These are phyloP conservation scores for Lutjanus erythropterus DNA, from an alignment of 2,113 vertebrate genomes.

Conservation along the genomic window DNA sequence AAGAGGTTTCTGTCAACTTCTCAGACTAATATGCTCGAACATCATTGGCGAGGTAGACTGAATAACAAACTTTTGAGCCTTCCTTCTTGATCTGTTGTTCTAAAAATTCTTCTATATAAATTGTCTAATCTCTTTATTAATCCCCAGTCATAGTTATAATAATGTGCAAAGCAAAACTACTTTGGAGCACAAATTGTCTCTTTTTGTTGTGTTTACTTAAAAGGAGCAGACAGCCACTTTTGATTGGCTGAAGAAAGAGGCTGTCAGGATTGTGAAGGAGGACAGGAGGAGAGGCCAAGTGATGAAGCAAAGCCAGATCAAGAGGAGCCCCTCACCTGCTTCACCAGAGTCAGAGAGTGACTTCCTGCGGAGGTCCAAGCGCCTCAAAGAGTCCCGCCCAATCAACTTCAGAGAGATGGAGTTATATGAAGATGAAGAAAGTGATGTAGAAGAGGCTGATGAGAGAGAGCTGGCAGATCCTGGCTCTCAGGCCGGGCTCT, in stretches of 20 bases:
- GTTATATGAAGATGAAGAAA: slow-evolving; percentile 49
- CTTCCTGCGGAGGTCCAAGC: slow-evolving; percentile 64
- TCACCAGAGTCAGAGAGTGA: slow-evolving; percentile 64
- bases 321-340: slow-evolving; percentile 68
- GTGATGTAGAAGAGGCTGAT: slow-evolving; percentile 32
- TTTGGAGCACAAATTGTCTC: background rate
- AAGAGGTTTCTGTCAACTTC: background rate
- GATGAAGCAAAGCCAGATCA: slow-evolving; percentile 15
- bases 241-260: slow-evolving; percentile 80
- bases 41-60: background rate
- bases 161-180: background rate
- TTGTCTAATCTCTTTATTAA: too few relatives aligned
- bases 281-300: slow-evolving; percentile 23
- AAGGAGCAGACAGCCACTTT: slow-evolving; percentile 79
- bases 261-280: slow-evolving; percentile 73
- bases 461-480: slow-evolving; percentile 42
- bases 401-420: slow-evolving; percentile 60
- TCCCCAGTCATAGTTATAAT: background rate
- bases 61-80: background rate
- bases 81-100: background rate
- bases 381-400: slow-evolving; percentile 64
- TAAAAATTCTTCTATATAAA: background rate
- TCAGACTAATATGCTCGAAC: background rate
- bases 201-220: slow-evolving; percentile 18
- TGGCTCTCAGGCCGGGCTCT: slow-evolving; percentile 47